A percentile compares a stretch with the other conserved stretches of the same genome.
These are phyloP conservation scores for Lamproptera curius DNA, from an alignment of 2,888 invertebrate genomes.

Conservation along the genomic window DNA sequence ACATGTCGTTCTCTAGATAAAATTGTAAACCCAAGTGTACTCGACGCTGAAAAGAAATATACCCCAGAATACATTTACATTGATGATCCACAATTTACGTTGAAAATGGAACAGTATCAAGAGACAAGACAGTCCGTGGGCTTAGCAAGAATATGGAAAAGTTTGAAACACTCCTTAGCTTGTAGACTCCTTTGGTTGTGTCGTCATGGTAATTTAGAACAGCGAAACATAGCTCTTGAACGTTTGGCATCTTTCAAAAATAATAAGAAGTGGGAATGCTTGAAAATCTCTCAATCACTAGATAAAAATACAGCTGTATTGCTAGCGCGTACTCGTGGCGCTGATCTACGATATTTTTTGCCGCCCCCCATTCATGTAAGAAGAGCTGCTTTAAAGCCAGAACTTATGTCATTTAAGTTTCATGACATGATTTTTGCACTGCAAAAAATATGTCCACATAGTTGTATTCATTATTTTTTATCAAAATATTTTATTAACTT, in stretches of 20 bases:
- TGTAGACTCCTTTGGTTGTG: conserved; percentile 82
- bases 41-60: conserved; percentile 62
- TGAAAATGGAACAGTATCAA: conserved; percentile 46
- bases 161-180: conserved; percentile 80
- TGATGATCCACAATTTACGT: conserved; percentile 59
- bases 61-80: conserved; percentile 67
- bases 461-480: conserved; percentile 60
- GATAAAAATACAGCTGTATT: conserved; percentile 87
- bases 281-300: conserved; percentile 87
- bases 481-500: conserved; percentile 61
- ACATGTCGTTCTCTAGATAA: conserved; percentile 44
- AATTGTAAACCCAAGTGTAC: conserved; percentile 57
- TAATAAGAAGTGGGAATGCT: conserved; percentile 83
- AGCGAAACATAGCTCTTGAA: conserved; percentile 81
- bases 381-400: conserved; percentile 48
- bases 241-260: conserved; percentile 82
- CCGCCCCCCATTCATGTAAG: conserved; percentile 80
- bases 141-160: conserved; percentile 76
- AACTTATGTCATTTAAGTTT: conserved; percentile 62
- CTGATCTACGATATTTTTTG: conserved; percentile 85
- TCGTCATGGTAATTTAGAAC: conserved; percentile 79
- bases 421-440: conserved; percentile 47
- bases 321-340: conserved; percentile 84
- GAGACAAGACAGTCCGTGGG: conserved; percentile 49
- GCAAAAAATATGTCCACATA: conserved; percentile 50